Evolutionary conservation across 2,797 vertebrate species (phyloP).

Genomic region (Etheostoma perlongum): DNA sequence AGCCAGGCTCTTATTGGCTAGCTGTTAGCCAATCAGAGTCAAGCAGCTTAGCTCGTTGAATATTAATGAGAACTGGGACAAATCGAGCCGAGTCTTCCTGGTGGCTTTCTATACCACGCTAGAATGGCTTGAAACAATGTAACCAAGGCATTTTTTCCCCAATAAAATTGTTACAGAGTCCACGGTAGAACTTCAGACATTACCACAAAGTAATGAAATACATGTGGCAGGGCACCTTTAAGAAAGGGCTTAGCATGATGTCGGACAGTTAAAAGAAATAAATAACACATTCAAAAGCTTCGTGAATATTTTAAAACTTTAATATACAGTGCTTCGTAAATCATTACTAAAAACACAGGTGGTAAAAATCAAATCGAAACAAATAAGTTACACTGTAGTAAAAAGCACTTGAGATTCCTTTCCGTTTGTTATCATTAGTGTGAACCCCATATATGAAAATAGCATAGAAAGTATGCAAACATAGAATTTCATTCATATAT

Average conservation of each 20-base stretch:
- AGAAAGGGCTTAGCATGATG: rapidly evolving
- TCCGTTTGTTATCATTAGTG: constrained; percentile 81
- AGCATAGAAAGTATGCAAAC: constrained; percentile 88
- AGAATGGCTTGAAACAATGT: no score
- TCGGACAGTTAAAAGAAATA: neutral
- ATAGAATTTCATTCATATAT: constrained; percentile 81
- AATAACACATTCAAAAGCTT: neutral
- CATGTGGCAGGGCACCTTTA: no score
- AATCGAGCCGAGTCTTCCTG: no score
- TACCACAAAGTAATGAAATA: no score
- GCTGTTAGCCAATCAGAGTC: no score
- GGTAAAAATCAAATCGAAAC: constrained; percentile 85
- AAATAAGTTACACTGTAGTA: constrained; percentile 89
- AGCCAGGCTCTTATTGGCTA: no score
- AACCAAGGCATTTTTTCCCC: no score
- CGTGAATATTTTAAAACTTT: constrained; percentile 79
- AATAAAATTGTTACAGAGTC: no score
- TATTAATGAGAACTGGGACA: no score
- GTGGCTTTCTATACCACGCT: no score
- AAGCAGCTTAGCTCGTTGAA: no score
- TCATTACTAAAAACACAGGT: constrained; percentile 87
- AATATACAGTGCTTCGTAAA: constrained; percentile 84
- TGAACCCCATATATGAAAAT: constrained; percentile 88
- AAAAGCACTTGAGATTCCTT: constrained; percentile 86
- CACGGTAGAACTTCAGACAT: no score